Base-by-base conservation (phyloP, 2,113 vertebrate species). In the Chlorocebus sabaeus region DNA sequence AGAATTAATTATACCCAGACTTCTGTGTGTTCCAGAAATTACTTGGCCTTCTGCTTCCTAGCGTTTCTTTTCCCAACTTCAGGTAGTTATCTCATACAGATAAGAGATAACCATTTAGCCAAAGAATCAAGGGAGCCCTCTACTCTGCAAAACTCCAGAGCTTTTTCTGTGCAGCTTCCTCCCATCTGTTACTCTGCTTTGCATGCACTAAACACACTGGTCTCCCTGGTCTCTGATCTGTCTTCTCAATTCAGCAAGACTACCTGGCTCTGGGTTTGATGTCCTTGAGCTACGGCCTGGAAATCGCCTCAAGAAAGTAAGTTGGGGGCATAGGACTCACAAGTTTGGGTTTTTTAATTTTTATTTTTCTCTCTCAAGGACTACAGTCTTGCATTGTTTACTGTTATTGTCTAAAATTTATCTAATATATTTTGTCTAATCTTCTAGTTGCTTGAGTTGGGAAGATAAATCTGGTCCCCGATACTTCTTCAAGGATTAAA, bases 301-400 rank as follows among this genome's bases (percentile, higher is more conserved):
- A 95, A 84, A 96, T n/a, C 89, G 35, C 50, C 55, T 94, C 72
- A 27, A 52, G 30, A 45, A 95, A 82, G 91, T 57, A 43, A 76
- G 35, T 70, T 61, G 48, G 17, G 9, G 45, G 25, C 55, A 88
- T 1, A 91, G 50, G 52, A 64, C 59, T 61, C 25, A 27, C 10
- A 25, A 61, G 59, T 61, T 27, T 61, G 25, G 3, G 13, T 61
- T 61, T 61, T 59, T 61, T 59, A 4, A 59, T 23, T 59, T 61
- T 61, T 11, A 27, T 61, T 97, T 90, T 72, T 40, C 59, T 93
- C 14, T 93, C 10, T 43, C 48, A n/a, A 43, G 48, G 43, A 68
- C 70, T 50, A 84, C 27, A 88, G 64, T 93, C 17, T 57, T 72
- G 1, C 16, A 81, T 7, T 89, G 70, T 32, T 81, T 82, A 43